A percentile compares a stretch with the other conserved stretches of the same genome.
Conservation (phyloP, 2,888 invertebrate genomes). For the Metopia argyrocephala region DNA sequence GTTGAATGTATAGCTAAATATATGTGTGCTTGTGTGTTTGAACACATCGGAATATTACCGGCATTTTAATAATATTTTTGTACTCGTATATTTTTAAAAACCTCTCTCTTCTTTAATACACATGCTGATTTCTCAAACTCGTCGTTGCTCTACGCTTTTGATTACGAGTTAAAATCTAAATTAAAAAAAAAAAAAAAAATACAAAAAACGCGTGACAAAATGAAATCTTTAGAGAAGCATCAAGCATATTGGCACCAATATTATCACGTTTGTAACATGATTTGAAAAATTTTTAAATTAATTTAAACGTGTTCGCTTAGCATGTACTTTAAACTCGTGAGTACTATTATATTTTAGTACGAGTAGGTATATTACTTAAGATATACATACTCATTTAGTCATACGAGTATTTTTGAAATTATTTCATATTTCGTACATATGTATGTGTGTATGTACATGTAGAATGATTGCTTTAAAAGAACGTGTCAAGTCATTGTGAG, state of each 20-base stretch:
- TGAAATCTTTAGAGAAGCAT: neutral
- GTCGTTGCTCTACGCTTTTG: neutral
- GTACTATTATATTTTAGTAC: neutral
- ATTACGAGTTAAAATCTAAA: neutral
- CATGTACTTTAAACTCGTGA: conserved; percentile 28
- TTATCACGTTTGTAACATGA: neutral
- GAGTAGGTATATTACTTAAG: too few relatives aligned
- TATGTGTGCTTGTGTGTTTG: neutral
- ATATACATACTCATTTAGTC: neutral
- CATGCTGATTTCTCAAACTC: too few relatives aligned
- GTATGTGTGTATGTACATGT: neutral
- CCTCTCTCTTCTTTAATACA: neutral
- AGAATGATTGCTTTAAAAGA: conserved; percentile 23
- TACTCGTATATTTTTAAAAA: too few relatives aligned
- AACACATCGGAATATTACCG: conserved; percentile 39
- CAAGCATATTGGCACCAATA: neutral
- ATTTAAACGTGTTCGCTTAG: neutral
- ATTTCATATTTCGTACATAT: too few relatives aligned
- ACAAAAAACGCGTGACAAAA: neutral
- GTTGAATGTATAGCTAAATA: neutral
- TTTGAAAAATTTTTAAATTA: neutral
- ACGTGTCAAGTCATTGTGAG: neutral
- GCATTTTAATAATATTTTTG: conserved; percentile 18
- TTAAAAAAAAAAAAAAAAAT: neutral
- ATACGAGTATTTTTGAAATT: neutral